Percentiles rank a stretch among this genome's conserved stretches.
phyloP scores from a whole-genome alignment of 2,113 vertebrate species.

The Phylloscopus trochilus region DNA sequence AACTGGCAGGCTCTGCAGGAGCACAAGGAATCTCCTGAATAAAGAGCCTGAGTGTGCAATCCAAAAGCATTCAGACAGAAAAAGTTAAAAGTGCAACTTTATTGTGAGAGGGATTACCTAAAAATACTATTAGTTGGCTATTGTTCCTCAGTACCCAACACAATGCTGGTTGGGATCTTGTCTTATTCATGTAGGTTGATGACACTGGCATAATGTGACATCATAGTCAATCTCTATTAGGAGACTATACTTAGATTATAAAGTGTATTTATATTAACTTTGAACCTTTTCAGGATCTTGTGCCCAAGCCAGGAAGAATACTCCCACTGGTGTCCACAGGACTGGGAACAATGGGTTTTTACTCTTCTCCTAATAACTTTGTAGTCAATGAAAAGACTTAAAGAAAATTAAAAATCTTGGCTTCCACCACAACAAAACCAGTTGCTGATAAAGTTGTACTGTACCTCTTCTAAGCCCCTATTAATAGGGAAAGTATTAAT shows the following conservation, averaged over 20 bases:
- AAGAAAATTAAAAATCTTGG: neutral
- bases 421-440: neutral
- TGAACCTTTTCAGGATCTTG: neutral
- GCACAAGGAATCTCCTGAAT: neutral
- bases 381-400: neutral
- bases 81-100: neutral
- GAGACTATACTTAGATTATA: neutral
- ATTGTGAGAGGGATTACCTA: neutral
- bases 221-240: neutral
- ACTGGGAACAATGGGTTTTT: neutral
- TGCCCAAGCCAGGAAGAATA: neutral
- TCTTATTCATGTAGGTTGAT: neutral
- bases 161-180: neutral
- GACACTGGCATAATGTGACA: neutral
- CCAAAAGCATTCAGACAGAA: neutral
- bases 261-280: neutral
- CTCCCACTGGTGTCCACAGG: neutral
- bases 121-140: neutral
- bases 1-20: neutral
- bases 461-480: neutral
- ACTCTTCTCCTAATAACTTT: neutral
- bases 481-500: neutral
- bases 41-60: neutral
- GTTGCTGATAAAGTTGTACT: neutral
- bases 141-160: neutral